Base-by-base conservation (phyloP, 2,888 invertebrate species). In the Unio pictorum region DNA sequence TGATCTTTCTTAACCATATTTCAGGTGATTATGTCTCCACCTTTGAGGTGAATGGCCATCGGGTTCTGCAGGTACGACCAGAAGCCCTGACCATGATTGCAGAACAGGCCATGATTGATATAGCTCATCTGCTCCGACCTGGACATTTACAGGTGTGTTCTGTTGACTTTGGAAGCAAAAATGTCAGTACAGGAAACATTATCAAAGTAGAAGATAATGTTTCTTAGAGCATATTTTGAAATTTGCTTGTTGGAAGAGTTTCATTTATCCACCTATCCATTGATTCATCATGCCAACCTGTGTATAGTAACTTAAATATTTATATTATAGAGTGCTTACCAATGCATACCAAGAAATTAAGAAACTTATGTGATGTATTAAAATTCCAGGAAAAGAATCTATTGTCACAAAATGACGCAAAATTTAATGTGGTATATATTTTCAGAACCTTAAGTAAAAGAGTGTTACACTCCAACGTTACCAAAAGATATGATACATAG, bases 61-160 rank as follows among this genome's bases (percentile, higher is more conserved):
- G 85, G 66, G 76, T 89, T 54, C 67, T 90, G 56, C 78, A 82
- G 55, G 86, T 90, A 6, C 76, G 86, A 28, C 86, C 89, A 7
- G 84, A 88, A 66, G 90, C 88, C 4, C 75, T 90, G 66, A 90
- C 90, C 4, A 60, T 85, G 78, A 76, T 90, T n/a, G 78, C 90
- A 11, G 87, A 90, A 68, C 84, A 88, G 66, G 90, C 90, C 6
- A 89, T 89, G 84, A 81, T 89, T 66, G 90, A 90, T 69, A 86
- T 90, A 56, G 86, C 90, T 17, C 90, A 90, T 77, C 80, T 90
- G 1, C 80, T 90, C 26, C 73, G 90, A 69, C 88, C 90, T 11
- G 87, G 84, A 20, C 90, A 90, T 75, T 77, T 90, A 66, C 86
- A 89, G 87, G 90, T 89, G 71, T 57, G 45, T 55, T 18, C 4